Conservation (phyloP, 2,888 invertebrate species). For the Dasysyrphus tricinctus region DNA sequence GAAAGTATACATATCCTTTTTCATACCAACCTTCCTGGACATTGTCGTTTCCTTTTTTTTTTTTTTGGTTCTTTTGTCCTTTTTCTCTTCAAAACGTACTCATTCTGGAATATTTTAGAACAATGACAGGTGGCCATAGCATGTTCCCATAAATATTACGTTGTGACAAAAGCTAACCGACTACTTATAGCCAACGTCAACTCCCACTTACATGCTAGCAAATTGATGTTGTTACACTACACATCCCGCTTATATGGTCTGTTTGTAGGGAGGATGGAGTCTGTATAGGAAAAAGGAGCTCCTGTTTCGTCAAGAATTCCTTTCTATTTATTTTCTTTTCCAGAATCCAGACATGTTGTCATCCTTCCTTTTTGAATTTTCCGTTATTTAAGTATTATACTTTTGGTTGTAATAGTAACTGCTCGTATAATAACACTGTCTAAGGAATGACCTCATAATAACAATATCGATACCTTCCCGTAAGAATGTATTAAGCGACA, state of each 20-base stretch:
- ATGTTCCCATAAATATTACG: slow-evolving; percentile 60
- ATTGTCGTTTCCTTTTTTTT: slow-evolving; percentile 44
- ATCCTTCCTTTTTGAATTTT: slow-evolving; percentile 8
- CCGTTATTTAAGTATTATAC: not conserved
- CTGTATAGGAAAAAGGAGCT: too few relatives aligned
- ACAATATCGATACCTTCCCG: slow-evolving; percentile 26
- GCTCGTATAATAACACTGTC: slow-evolving; percentile 5
- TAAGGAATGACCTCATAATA: slow-evolving; percentile 44
- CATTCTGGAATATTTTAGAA: slow-evolving; percentile 35
- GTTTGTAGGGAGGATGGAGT: not conserved
- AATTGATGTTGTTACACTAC: slow-evolving; percentile 50
- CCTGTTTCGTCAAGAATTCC: slow-evolving; percentile 3
- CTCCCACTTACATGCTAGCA: slow-evolving; percentile 24
- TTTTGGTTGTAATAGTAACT: slow-evolving; percentile 9
- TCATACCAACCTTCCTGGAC: not conserved
- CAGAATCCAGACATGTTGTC: slow-evolving; percentile 24
- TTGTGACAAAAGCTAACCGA: slow-evolving; percentile 64
- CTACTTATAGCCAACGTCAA: slow-evolving; percentile 27
- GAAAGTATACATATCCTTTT: not conserved
- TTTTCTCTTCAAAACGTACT: not conserved
- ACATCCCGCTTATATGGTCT: slow-evolving; percentile 6
- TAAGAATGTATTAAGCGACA: too few relatives aligned
- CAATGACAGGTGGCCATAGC: slow-evolving; percentile 65
- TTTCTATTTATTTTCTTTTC: slow-evolving; percentile 3
- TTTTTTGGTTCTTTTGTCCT: slow-evolving; percentile 17